Evolutionary conservation across 2,888 invertebrate genomes (phyloP).

Genomic region (Aspidiotus destructor): DNA sequence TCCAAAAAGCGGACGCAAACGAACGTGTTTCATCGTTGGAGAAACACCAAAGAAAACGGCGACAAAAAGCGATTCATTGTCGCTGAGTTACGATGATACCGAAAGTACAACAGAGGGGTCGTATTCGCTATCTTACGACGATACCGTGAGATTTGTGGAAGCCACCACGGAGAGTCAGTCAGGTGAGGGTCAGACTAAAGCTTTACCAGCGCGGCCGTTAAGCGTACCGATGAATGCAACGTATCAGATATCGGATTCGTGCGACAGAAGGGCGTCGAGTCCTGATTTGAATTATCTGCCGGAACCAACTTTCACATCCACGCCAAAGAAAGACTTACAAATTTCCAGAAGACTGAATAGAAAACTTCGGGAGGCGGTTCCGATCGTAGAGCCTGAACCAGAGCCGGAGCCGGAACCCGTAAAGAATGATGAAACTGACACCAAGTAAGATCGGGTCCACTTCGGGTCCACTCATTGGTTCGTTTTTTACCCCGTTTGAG

Average conservation of each 20-base stretch:
- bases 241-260: not conserved
- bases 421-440: too few species aligned
- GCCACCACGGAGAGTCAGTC: not conserved
- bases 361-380: too few species aligned
- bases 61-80: not conserved
- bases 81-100: not conserved
- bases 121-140: slow-evolving; percentile 5
- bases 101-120: not conserved
- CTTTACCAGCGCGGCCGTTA: not conserved
- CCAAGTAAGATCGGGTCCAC: too few species aligned
- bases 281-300: slow-evolving; percentile 19
- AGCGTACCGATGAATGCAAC: not conserved
- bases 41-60: slow-evolving; percentile 33
- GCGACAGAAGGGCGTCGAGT: not conserved
- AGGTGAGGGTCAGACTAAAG: not conserved
- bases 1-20: not conserved
- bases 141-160: slow-evolving; percentile 1
- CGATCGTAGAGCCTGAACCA: too few species aligned
- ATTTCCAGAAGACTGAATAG: not conserved
- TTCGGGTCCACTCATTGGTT: too few species aligned
- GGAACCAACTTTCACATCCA: slow-evolving; percentile 24
- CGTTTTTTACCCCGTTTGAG: too few species aligned
- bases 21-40: slow-evolving; percentile 35
- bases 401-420: too few species aligned
- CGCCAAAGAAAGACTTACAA: slow-evolving; percentile 17